phyloP scores from a whole-genome alignment of 2,113 vertebrate species.

The Capra hircus region DNA sequence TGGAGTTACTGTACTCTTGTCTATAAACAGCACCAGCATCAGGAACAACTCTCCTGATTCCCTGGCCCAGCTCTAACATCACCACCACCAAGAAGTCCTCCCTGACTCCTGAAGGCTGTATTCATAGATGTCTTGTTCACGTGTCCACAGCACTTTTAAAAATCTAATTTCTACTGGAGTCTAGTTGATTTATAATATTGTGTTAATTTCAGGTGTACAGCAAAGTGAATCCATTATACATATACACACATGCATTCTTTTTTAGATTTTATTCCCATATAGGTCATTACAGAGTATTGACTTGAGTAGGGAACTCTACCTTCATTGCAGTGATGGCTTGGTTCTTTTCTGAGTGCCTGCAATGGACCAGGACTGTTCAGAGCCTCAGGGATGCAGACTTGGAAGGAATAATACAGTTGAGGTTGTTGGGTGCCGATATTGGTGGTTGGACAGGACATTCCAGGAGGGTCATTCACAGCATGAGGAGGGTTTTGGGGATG shows the following conservation, averaged over 20 bases:
- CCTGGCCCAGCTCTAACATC: neutral
- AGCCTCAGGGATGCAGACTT: neutral
- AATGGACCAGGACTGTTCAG: neutral
- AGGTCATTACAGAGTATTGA: neutral
- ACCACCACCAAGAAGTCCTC: neutral
- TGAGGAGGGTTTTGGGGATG: accelerated
- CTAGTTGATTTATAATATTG: neutral
- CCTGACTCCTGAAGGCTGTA: neutral
- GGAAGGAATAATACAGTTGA: neutral
- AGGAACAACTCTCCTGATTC: neutral
- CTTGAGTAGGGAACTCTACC: neutral
- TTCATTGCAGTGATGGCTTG: neutral
- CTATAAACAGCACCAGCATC: neutral
- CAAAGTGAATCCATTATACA: neutral
- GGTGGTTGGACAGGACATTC: neutral
- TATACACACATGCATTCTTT: neutral
- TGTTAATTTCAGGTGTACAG: neutral
- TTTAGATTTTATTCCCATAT: neutral
- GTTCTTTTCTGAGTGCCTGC: neutral
- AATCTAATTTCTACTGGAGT: neutral
- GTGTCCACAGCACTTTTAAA: neutral
- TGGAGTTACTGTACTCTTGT: neutral
- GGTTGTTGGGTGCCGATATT: neutral
- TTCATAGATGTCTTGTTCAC: neutral
- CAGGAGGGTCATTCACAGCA: neutral